A percentile compares a stretch with the other conserved stretches of the same genome.
Evolutionary conservation across 2,888 invertebrate genomes (phyloP).

Genomic region (Alcis repandata): DNA sequence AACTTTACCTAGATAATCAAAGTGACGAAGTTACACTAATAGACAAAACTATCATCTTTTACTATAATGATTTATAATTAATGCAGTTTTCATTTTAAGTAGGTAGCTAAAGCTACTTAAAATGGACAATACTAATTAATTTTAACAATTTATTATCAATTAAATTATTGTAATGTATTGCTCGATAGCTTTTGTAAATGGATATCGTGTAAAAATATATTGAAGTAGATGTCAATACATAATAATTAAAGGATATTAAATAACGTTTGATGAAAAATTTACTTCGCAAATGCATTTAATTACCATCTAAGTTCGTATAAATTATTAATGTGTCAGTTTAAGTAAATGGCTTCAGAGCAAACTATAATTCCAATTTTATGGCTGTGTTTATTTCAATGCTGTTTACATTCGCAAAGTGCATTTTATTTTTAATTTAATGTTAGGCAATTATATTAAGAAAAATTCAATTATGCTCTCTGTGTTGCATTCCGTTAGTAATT

Average conservation of each 20-base stretch:
- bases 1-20: constrained; percentile 12
- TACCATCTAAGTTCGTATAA: constrained; percentile 2
- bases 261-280: not conserved
- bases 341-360: not conserved
- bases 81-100: constrained; percentile 38
- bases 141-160: constrained; percentile 3
- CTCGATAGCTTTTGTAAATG: constrained; percentile 57
- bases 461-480: not conserved
- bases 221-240: not conserved
- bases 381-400: constrained; percentile 51
- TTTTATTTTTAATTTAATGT: not conserved
- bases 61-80: constrained; percentile 11
- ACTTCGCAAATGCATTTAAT: constrained; percentile 14
- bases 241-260: not conserved
- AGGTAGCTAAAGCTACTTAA: constrained; percentile 42
- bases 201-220: constrained; percentile 19
- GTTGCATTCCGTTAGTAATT: not conserved
- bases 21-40: constrained; percentile 1
- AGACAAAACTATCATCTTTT: constrained; percentile 3
- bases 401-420: constrained; percentile 49
- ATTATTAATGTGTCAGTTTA: not conserved
- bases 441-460: not conserved
- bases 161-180: constrained; percentile 6
- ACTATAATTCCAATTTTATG: constrained; percentile 28
- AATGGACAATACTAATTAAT: constrained; percentile 52